Evolutionary conservation across 2,888 invertebrate species (phyloP), one percentile per base, ranked within the genome.

Genomic region (Ichneumoninae sp.): DNA sequence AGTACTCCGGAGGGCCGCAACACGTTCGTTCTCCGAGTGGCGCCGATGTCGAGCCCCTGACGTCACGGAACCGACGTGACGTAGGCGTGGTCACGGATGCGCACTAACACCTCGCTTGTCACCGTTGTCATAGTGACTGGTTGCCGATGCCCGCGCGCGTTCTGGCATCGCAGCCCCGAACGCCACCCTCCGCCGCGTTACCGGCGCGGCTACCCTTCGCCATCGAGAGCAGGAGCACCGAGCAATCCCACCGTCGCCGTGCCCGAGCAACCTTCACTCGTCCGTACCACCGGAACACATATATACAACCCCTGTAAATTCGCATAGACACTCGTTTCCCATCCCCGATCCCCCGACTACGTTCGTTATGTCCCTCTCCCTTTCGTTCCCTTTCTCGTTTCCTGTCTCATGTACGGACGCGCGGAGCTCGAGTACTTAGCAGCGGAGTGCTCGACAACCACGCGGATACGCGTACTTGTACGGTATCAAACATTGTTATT

Each of bases 31-130:
- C 85, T 87, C 86, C 57, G 89, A 83, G 85, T 90, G 90, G 91
- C 89, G 90, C 89, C 88, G 89, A 88, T 87, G 89, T 90, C 89
- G 89, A 83, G 86, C 85, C 86, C 87, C 88, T 92, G 92, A 93
- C 93, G 93, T 92, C 93, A 92, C 90, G 81, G 86, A 77, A 33
- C 71, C 75, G 69, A 91, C 89, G 93, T 93, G 93, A 93, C 93
- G 93, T 93, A 93, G 93, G 93, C 93, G 93, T 93, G 93, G 93
- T 93, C 93, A 93, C 92, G 92, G 93, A 93, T 93, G 93, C 93
- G 93, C 93, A 92, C 93, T 91, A 92, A 92, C 93, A 93, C 93
- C 93, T 93, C 90, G 91, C 89, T 89, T 92, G 92, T 92, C 92
- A 92, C 92, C 91, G 93, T 92, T 91, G 92, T 91, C 92, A 92